Evolutionary conservation across 2,797 vertebrate genomes (phyloP).

Genomic region (Echiichthys vipera): DNA sequence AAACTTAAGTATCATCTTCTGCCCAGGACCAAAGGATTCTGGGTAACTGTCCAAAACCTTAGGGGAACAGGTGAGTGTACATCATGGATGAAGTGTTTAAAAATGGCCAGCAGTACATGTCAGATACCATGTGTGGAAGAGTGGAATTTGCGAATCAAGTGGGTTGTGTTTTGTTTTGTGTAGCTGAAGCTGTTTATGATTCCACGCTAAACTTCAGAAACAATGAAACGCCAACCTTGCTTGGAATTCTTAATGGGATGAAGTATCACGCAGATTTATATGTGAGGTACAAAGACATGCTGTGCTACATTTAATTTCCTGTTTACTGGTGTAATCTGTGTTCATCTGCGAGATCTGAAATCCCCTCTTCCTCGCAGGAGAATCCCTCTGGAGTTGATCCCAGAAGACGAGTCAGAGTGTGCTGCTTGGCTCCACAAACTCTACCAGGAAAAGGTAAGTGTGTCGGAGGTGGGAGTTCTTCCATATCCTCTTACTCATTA

Average conservation of each 20-base stretch:
- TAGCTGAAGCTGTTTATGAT: slow-evolving; percentile 96
- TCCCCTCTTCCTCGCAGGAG: slow-evolving; percentile 81
- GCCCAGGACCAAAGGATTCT: slow-evolving; percentile 96
- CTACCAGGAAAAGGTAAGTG: slow-evolving; percentile 95
- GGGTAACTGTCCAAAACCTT: slow-evolving; percentile 92
- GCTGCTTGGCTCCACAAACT: slow-evolving; percentile 94
- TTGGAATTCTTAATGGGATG: slow-evolving; percentile 93
- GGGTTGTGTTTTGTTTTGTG: slow-evolving; percentile 36
- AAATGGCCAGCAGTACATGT: not conserved
- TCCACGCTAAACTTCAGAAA: slow-evolving; percentile 98
- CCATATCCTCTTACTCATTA: too few relatives aligned
- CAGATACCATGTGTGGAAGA: not conserved
- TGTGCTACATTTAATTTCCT: not conserved
- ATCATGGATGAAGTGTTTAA: not conserved
- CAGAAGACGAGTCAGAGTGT: slow-evolving; percentile 91
- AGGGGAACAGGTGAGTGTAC: slow-evolving; percentile 90
- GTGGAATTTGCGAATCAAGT: slow-evolving; percentile 33
- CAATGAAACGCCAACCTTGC: slow-evolving; percentile 91
- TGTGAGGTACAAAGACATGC: slow-evolving; percentile 85
- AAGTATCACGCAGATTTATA: slow-evolving; percentile 96
- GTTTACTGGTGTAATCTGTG: not conserved
- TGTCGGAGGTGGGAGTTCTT: not conserved
- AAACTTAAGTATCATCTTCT: slow-evolving; percentile 96
- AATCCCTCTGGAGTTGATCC: slow-evolving; percentile 92
- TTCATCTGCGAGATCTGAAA: slow-evolving; percentile 19